Base-by-base conservation (phyloP, 2,888 invertebrate genomes). In the Nomada ruficornis region DNA sequence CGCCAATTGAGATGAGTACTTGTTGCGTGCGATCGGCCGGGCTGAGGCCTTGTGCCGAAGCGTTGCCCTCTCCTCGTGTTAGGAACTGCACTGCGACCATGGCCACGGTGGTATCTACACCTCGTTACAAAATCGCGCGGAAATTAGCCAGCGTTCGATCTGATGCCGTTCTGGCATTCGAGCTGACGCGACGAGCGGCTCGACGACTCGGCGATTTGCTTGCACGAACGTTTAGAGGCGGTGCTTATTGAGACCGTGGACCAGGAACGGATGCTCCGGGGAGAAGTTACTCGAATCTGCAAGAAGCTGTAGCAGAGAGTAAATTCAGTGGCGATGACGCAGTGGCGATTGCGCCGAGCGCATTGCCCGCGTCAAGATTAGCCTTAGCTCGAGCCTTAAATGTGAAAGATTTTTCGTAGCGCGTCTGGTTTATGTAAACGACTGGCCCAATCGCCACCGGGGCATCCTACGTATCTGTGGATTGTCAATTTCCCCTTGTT, bases 1-100 rank as follows among this genome's bases (percentile, higher is more conserved):
- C 90, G 88, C 85, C 90, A 92, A 91, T 91, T 91, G 92, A 90
- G 89, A 90, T 76, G 87, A 89, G 80, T 81, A 86, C 84, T 83
- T 68, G 84, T 83, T 86, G 82, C 80, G 77, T 74, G 87, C 83
- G 75, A 86, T 87, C 86, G 85, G 65, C 64, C 74, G 67, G 85
- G 64, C 59, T 64, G 76, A 77, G 84, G 81, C 89, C 89, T 89
- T 81, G 88, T 68, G 73, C 72, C 81, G 68, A 87, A 77, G 69
- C 86, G 74, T 84, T 85, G 85, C 88, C 78, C 86, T 88, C 84
- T 77, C 29, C 72, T 63, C 76, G 42, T 80, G 81, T 83, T 81
- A 76, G 82, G 73, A 83, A 65, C 62, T 44, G 54, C 59, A 60
- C 60, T 57, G 79, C 65, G 67, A 75, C 18, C 50, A 67, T 29